These are phyloP conservation scores for Gadopsis bispinosus DNA, from an alignment of 2,797 vertebrate genomes.

Conservation along the genomic window DNA sequence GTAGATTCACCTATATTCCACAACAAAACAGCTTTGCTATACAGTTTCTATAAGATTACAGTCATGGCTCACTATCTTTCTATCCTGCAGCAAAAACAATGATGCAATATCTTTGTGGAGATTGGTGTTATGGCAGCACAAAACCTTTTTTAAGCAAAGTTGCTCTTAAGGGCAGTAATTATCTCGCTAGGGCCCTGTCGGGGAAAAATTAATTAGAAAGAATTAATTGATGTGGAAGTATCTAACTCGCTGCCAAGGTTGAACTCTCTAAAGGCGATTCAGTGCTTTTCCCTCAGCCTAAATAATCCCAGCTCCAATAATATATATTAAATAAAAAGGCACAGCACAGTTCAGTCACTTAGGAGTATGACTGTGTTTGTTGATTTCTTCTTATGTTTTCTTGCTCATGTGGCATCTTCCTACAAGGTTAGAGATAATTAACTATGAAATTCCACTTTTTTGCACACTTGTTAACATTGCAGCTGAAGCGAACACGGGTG, in stretches of 20 bases:
- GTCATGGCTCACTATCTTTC: conserved; percentile 16
- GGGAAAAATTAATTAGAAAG: conserved; percentile 54
- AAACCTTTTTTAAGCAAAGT: conserved; percentile 43
- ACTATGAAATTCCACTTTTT: not conserved
- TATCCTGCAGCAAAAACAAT: conserved; percentile 52
- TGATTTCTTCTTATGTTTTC: not conserved
- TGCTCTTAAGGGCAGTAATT: conserved; percentile 60
- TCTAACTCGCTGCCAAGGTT: conserved; percentile 42
- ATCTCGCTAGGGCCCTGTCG: conserved; percentile 21
- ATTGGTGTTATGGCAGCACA: conserved; percentile 55
- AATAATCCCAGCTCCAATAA: not conserved
- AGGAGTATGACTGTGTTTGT: not conserved
- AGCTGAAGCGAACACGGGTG: too few species aligned
- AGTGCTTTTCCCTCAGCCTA: not conserved
- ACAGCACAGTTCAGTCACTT: not conserved
- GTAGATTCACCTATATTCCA: conserved; percentile 3
- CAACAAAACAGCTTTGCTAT: not conserved
- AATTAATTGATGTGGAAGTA: conserved; percentile 59
- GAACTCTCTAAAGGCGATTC: conserved; percentile 45
- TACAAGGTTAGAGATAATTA: conserved; percentile 10
- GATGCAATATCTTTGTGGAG: conserved; percentile 57
- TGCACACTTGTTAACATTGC: not conserved
- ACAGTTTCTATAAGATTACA: not conserved
- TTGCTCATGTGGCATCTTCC: not conserved
- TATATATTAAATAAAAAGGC: not conserved